These are phyloP conservation scores for Acrossocheilus wenchowensis DNA, from an alignment of 2,797 vertebrate species.

Conservation along the genomic window DNA sequence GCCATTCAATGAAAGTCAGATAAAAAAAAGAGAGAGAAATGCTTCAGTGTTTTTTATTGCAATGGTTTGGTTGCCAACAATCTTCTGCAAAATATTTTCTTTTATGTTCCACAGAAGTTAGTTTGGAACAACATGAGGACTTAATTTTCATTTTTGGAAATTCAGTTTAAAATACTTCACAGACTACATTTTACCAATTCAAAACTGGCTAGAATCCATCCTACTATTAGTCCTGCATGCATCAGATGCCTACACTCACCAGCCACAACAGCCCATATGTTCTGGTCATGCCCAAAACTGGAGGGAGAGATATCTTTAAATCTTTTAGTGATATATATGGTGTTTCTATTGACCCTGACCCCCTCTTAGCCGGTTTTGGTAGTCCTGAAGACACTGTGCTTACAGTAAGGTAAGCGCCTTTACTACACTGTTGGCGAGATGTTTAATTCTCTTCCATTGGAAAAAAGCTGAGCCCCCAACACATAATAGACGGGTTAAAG, in stretches of 20 bases:
- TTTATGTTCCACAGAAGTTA: neutral
- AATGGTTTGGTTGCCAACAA: neutral
- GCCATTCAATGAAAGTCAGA: slow-evolving; percentile 36
- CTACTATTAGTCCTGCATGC: neutral
- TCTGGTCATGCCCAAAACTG: neutral
- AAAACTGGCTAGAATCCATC: neutral
- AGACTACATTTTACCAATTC: neutral
- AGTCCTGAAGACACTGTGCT: neutral
- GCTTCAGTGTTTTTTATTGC: slow-evolving; percentile 21
- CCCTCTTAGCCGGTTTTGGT: neutral
- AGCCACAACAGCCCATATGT: neutral
- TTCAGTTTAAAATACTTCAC: neutral
- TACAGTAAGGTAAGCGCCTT: neutral
- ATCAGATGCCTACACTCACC: neutral
- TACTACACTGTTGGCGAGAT: too few species aligned
- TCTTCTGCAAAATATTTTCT: neutral
- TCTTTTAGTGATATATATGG: too few species aligned
- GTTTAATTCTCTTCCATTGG: neutral
- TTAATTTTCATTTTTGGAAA: neutral
- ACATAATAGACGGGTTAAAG: neutral
- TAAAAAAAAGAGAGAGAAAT: neutral
- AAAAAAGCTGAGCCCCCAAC: neutral
- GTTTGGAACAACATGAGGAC: neutral
- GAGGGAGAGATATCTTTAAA: neutral
- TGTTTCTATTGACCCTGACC: neutral